Percentiles rank a stretch among this genome's conserved stretches.
Conservation (phyloP, 2,888 invertebrate species). For the Clepsis dumicolana region DNA sequence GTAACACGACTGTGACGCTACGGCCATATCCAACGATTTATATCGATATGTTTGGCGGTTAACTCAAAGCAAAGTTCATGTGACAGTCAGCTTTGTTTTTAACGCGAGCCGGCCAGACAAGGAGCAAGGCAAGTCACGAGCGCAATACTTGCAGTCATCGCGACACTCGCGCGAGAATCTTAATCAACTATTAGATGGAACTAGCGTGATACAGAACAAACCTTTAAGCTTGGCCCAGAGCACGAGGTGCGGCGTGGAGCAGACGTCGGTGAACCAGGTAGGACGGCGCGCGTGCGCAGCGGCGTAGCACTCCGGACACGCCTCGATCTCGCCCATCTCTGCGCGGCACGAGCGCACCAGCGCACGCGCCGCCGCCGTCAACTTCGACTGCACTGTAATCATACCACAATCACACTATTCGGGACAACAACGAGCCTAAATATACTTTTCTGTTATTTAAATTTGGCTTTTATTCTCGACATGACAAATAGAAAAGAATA, state of each 20-base stretch:
- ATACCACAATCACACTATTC: slow-evolving; percentile 3
- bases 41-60: too few species aligned
- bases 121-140: too few species aligned
- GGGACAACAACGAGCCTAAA: background rate
- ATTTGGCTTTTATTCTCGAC: background rate
- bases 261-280: slow-evolving; percentile 97
- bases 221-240: slow-evolving; percentile 99
- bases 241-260: slow-evolving; percentile 94
- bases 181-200: too few species aligned
- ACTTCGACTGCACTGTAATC: slow-evolving; percentile 90
- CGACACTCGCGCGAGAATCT: too few species aligned
- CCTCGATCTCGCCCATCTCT: slow-evolving; percentile 96
- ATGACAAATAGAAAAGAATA: background rate
- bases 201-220: too few species aligned
- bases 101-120: too few species aligned
- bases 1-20: too few species aligned
- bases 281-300: slow-evolving; percentile 93
- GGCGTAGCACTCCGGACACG: slow-evolving; percentile 96
- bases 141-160: too few species aligned
- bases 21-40: too few species aligned
- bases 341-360: slow-evolving; percentile 94
- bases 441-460: background rate
- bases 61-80: too few species aligned
- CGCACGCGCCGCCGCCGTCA: slow-evolving; percentile 91
- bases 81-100: too few species aligned